These are phyloP conservation scores for Caenorhabditis plicata DNA, from an alignment of 2,888 invertebrate genomes.

Conservation along the genomic window DNA sequence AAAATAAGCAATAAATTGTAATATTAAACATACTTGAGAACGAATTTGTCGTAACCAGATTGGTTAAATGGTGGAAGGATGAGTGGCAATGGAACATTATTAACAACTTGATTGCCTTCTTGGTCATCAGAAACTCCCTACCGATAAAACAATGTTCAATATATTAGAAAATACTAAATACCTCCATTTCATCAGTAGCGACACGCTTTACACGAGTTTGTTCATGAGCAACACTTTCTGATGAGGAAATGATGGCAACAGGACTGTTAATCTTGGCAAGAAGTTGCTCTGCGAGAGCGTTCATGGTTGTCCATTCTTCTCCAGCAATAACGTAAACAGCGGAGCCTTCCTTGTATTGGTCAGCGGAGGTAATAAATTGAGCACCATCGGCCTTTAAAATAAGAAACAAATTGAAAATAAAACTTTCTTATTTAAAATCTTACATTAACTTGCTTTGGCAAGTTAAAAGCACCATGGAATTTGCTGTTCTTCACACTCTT, in stretches of 20 bases:
- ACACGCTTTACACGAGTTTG: conserved; percentile 47
- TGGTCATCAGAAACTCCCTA: not conserved
- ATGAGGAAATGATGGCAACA: conserved; percentile 33
- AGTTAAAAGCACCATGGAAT: conserved; percentile 31
- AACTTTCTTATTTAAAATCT: not conserved
- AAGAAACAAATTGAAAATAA: not conserved
- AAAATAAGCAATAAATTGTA: too few relatives aligned
- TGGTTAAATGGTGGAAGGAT: conserved; percentile 37
- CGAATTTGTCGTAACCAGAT: not conserved
- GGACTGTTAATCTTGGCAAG: conserved; percentile 31
- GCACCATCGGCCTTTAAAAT: conserved; percentile 22
- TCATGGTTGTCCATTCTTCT: conserved; percentile 43
- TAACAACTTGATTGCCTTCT: not conserved
- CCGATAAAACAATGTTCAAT: too few relatives aligned
- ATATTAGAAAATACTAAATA: too few relatives aligned
- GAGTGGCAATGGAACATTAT: conserved; percentile 15
- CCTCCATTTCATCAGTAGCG: conserved; percentile 19
- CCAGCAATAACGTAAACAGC: conserved; percentile 40
- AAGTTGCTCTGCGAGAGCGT: conserved; percentile 30
- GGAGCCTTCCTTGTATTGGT: conserved; percentile 24
- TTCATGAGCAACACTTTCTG: conserved; percentile 35
- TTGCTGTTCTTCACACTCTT: conserved; percentile 35
- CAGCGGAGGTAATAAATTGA: conserved; percentile 24
- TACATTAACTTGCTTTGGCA: conserved; percentile 33
- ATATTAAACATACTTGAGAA: too few relatives aligned